These are phyloP conservation scores for Aegypius monachus DNA, from an alignment of 2,113 vertebrate genomes.

Conservation along the genomic window DNA sequence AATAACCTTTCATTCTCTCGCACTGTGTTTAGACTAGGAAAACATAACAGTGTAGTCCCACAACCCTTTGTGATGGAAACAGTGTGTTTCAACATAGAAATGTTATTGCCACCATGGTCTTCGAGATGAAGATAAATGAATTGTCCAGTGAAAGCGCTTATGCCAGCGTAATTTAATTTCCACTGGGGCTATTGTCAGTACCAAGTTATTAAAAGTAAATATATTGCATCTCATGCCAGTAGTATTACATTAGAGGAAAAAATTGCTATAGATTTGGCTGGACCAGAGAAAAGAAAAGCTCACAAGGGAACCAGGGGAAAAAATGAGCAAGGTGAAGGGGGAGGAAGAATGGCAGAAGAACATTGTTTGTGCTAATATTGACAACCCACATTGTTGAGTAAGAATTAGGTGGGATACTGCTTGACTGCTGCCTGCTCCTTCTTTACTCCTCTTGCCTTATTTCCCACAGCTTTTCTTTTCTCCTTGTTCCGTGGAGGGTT, in stretches of 20 bases:
- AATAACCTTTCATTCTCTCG: neutral
- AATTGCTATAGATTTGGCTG: neutral
- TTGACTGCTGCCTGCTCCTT: neutral
- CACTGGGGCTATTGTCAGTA: slow-evolving; percentile 4
- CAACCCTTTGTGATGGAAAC: neutral
- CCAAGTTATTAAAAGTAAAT: slow-evolving; percentile 34
- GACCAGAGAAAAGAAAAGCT: neutral
- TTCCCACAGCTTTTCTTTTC: neutral
- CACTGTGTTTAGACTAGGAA: neutral
- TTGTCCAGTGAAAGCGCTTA: neutral
- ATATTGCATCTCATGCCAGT: neutral
- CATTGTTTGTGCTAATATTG: neutral
- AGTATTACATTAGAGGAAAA: neutral
- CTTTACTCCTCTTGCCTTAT: neutral
- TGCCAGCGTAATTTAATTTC: slow-evolving; percentile 15
- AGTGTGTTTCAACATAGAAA: neutral
- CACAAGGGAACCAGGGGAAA: neutral
- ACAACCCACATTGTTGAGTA: neutral
- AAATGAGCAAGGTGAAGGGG: neutral
- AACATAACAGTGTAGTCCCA: neutral
- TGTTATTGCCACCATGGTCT: neutral
- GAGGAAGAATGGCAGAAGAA: neutral
- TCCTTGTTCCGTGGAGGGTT: neutral
- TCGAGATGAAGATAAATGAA: neutral
- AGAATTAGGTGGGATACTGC: neutral